Conservation (phyloP, 2,888 invertebrate genomes). For the Silvanus unidentatus region DNA sequence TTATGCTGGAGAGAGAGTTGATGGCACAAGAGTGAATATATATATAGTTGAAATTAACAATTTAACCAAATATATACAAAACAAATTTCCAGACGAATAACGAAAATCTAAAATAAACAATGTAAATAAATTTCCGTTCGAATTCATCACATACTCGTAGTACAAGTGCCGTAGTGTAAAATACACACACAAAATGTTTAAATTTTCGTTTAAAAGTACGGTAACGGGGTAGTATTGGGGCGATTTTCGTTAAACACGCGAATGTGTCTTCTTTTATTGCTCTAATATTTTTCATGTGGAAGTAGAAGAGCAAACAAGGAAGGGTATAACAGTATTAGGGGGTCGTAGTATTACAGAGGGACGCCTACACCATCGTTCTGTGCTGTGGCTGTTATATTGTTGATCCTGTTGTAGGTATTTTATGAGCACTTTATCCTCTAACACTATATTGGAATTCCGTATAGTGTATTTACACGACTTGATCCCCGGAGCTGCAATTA, state of each 20-base stretch:
- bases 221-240: too few species aligned
- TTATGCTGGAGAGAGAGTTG: too few species aligned
- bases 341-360: too few species aligned
- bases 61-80: slow-evolving; percentile 13
- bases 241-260: too few species aligned
- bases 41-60: background rate
- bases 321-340: too few species aligned
- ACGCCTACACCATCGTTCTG: background rate
- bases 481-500: slow-evolving; percentile 37
- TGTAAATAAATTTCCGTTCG: slow-evolving; percentile 19
- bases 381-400: background rate
- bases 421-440: slow-evolving; percentile 32
- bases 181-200: background rate
- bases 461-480: slow-evolving; percentile 33
- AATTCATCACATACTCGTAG: slow-evolving; percentile 17
- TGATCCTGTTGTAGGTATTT: slow-evolving; percentile 25
- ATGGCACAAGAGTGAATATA: too few species aligned
- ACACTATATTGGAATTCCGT: slow-evolving; percentile 34
- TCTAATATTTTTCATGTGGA: background rate
- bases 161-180: background rate
- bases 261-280: slow-evolving; percentile 1
- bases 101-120: slow-evolving; percentile 21
- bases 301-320: background rate
- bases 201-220: background rate
- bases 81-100: slow-evolving; percentile 19